Percentiles rank a stretch among this genome's conserved stretches.
These are phyloP conservation scores for Myripristis jacobus DNA, from an alignment of 2,797 vertebrate species.

Conservation along the genomic window DNA sequence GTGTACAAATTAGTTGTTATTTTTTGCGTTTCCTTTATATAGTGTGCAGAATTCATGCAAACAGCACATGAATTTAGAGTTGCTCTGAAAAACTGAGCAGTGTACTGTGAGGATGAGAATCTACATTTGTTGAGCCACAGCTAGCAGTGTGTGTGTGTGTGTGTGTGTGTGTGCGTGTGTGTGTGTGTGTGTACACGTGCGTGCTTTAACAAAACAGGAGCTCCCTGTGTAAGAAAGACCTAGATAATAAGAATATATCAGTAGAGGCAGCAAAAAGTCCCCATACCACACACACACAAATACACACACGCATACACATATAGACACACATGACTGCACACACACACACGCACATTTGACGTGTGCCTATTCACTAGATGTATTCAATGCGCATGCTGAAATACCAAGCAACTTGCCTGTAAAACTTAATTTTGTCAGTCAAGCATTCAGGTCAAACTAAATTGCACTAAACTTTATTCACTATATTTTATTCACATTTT, in stretches of 20 bases:
- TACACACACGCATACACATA: too few relatives aligned
- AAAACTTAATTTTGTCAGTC: background rate
- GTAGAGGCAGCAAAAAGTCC: too few relatives aligned
- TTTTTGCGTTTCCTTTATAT: too few relatives aligned
- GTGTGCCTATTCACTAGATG: constrained; percentile 3
- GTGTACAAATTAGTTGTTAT: background rate
- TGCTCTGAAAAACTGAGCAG: background rate
- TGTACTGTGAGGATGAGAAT: background rate
- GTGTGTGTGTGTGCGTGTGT: background rate
- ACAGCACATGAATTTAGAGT: background rate
- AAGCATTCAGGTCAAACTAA: too few relatives aligned
- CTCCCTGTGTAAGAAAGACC: background rate
- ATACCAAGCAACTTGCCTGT: background rate
- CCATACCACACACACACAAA: too few relatives aligned
- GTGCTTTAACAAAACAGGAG: background rate
- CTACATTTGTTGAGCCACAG: background rate
- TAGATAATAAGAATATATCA: too few relatives aligned
- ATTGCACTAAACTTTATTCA: too few relatives aligned
- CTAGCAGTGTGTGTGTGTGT: background rate
- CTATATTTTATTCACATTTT: too few relatives aligned
- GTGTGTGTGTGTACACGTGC: too few relatives aligned
- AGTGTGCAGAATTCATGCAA: too few relatives aligned
- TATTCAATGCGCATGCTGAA: background rate
- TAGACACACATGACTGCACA: background rate
- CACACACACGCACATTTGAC: background rate